A percentile compares a stretch with the other conserved stretches of the same genome.
These are phyloP conservation scores for Cyanocitta stelleri DNA, from an alignment of 2,113 vertebrate species.

Conservation along the genomic window DNA sequence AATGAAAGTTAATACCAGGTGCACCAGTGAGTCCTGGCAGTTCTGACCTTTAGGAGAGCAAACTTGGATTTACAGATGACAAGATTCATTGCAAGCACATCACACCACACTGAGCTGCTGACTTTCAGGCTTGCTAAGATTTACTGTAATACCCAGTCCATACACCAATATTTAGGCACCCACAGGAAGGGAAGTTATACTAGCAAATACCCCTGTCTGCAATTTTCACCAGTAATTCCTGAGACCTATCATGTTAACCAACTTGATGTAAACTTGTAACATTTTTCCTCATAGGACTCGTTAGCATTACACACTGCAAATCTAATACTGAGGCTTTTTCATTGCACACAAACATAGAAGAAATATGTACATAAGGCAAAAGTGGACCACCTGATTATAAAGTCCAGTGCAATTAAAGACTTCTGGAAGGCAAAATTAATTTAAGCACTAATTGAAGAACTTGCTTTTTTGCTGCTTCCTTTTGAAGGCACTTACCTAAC, in stretches of 20 bases:
- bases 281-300: neutral
- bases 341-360: neutral
- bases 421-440: neutral
- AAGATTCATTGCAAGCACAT: neutral
- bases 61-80: conserved; percentile 5
- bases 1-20: neutral
- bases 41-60: conserved; percentile 20
- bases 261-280: neutral
- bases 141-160: neutral
- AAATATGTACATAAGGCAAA: neutral
- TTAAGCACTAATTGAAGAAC: neutral
- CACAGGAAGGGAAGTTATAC: neutral
- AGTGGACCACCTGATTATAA: neutral
- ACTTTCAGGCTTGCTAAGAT: neutral
- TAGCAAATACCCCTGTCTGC: neutral
- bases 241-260: neutral
- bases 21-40: neutral
- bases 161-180: neutral
- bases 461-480: neutral
- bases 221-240: neutral
- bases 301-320: neutral
- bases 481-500: neutral
- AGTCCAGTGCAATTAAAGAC: neutral
- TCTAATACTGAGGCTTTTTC: neutral
- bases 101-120: neutral